Percentiles rank a stretch among this genome's conserved stretches.
Evolutionary conservation across 2,888 invertebrate species (phyloP).

Genomic region (Petrophora chlorosata): DNA sequence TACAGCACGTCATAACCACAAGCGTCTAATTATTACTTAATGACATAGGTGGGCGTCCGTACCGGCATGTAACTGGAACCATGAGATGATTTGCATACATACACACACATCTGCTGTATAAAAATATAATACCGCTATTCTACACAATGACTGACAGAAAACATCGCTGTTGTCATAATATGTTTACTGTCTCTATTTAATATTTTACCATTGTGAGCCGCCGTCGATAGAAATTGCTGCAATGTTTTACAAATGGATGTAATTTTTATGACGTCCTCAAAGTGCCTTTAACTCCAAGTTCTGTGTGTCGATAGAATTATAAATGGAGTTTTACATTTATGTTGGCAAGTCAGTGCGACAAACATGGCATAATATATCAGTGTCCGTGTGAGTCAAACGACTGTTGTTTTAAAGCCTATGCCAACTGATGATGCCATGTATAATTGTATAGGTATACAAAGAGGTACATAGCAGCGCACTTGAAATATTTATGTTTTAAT

Average conservation of each 20-base stretch:
- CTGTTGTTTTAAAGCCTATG: background rate
- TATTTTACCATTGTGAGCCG: constrained; percentile 3
- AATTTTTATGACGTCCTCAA: constrained; percentile 17
- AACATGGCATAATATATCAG: constrained; percentile 26
- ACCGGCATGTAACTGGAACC: constrained; percentile 46
- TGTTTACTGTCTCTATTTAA: constrained; percentile 11
- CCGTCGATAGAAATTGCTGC: background rate
- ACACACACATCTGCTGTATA: constrained; percentile 9
- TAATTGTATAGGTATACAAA: background rate
- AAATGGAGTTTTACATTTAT: constrained; percentile 22
- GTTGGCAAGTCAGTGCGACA: constrained; percentile 20
- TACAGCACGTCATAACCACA: constrained; percentile 13
- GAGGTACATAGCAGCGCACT: background rate
- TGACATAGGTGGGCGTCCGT: constrained; percentile 34
- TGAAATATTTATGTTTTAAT: background rate
- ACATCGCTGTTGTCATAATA: constrained; percentile 8
- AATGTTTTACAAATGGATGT: constrained; percentile 10
- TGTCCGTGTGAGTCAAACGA: constrained; percentile 23
- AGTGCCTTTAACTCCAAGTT: constrained; percentile 2
- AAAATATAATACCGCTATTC: constrained; percentile 23
- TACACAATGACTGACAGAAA: constrained; percentile 21
- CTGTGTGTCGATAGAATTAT: constrained; percentile 24
- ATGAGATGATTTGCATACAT: constrained; percentile 40
- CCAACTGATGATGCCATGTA: background rate
- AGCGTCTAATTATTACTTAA: constrained; percentile 38